These are phyloP conservation scores for Neolamprologus kungweensis DNA, from an alignment of 2,113 vertebrate species.

Conservation along the genomic window DNA sequence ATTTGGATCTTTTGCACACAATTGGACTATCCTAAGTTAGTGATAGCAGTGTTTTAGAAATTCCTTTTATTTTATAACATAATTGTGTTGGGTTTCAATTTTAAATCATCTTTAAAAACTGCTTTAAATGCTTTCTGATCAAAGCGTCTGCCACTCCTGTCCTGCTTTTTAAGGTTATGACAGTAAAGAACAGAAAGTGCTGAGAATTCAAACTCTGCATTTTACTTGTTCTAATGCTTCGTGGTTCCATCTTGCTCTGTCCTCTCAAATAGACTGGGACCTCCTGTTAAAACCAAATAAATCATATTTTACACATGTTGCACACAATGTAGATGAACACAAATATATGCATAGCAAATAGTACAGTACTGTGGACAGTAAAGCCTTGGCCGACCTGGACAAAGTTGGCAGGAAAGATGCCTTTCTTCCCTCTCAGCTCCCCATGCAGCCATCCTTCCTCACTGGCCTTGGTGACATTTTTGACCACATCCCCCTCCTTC, in stretches of 20 bases:
- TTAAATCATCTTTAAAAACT: neutral
- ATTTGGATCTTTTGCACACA: neutral
- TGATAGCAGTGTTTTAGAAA: neutral
- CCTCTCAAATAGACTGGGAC: conserved; percentile 66
- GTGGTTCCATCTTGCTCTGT: conserved; percentile 60
- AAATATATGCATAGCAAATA: neutral
- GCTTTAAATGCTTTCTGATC: neutral
- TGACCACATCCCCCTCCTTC: conserved; percentile 72
- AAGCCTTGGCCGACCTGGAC: conserved; percentile 63
- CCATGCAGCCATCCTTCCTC: conserved; percentile 78
- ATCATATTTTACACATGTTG: neutral
- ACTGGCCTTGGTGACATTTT: conserved; percentile 60
- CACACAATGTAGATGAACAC: neutral
- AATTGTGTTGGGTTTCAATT: neutral
- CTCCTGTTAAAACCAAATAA: conserved; percentile 49
- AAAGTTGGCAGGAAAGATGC: conserved; percentile 76
- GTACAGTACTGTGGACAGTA: neutral
- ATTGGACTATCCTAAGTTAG: neutral
- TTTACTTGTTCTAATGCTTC: conserved; percentile 70
- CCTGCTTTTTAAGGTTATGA: neutral
- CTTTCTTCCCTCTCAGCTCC: conserved; percentile 68
- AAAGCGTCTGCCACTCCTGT: neutral
- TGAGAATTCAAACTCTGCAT: neutral
- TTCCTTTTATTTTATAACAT: neutral
- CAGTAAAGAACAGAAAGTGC: neutral